These are phyloP conservation scores for Aromia moschata DNA, from an alignment of 2,888 invertebrate genomes.

Conservation along the genomic window DNA sequence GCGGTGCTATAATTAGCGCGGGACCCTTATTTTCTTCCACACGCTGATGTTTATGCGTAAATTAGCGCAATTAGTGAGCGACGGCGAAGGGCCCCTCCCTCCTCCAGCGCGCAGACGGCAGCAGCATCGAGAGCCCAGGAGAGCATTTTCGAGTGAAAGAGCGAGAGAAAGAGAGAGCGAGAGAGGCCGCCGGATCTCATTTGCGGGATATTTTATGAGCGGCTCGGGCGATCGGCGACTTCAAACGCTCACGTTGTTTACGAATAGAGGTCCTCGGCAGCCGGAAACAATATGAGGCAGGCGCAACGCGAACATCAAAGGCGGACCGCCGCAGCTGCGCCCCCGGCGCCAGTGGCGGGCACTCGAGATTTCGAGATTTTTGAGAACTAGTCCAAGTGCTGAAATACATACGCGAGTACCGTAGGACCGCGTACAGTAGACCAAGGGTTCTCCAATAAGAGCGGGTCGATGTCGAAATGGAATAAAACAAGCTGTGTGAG, in stretches of 20 bases:
- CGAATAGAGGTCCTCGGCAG: slow-evolving; percentile 75
- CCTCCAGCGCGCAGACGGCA: no score
- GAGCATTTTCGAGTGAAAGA: slow-evolving; percentile 9
- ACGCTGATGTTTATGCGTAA: slow-evolving; percentile 52
- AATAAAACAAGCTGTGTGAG: no score
- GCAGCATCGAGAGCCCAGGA: background rate
- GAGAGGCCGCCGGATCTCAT: slow-evolving; percentile 45
- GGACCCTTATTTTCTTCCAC: slow-evolving; percentile 39
- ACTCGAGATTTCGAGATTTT: background rate
- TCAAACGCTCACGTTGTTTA: slow-evolving; percentile 74
- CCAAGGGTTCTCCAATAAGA: no score
- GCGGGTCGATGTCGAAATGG: no score
- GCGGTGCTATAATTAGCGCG: slow-evolving; percentile 21
- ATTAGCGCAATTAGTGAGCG: slow-evolving; percentile 53
- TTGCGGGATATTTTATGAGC: slow-evolving; percentile 63
- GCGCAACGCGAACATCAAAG: slow-evolving; percentile 62
- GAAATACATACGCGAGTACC: no score
- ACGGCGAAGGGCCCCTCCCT: slow-evolving; percentile 33
- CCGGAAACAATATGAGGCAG: slow-evolving; percentile 65
- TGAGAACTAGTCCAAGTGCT: no score
- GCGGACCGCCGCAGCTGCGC: slow-evolving; percentile 57
- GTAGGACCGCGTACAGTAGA: no score
- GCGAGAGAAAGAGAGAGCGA: no score
- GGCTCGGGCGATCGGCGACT: slow-evolving; percentile 64
- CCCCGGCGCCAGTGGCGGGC: slow-evolving; percentile 36